phyloP scores from a whole-genome alignment of 2,113 vertebrate genomes.

The Elephantulus edwardii region DNA sequence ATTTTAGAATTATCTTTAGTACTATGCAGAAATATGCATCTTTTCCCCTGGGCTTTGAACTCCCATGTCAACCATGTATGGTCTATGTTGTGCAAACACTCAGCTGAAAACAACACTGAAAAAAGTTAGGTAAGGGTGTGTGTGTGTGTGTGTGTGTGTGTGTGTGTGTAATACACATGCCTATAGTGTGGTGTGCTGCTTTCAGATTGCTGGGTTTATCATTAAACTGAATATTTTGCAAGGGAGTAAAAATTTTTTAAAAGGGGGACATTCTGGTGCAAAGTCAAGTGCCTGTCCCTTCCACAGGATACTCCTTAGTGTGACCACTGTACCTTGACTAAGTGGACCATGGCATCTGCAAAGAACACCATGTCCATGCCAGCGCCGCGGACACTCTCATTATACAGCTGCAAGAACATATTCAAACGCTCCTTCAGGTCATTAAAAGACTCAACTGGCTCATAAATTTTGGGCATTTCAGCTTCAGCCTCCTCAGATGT shows the following conservation, averaged over 20 bases:
- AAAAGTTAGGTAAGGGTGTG: slow-evolving; percentile 51
- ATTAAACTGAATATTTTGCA: slow-evolving; percentile 27
- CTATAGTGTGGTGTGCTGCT: slow-evolving; percentile 24
- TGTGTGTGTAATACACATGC: slow-evolving; percentile 40
- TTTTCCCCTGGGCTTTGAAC: slow-evolving; percentile 43
- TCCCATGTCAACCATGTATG: slow-evolving; percentile 29
- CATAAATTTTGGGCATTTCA: slow-evolving; percentile 93
- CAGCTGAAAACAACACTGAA: slow-evolving; percentile 57
- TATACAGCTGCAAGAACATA: slow-evolving; percentile 90
- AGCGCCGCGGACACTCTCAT: slow-evolving; percentile 90
- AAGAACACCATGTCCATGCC: slow-evolving; percentile 98
- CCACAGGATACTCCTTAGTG: accelerated
- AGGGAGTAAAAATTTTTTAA: slow-evolving; percentile 35
- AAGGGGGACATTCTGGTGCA: not conserved
- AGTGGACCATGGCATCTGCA: slow-evolving; percentile 93
- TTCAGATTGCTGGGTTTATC: slow-evolving; percentile 13
- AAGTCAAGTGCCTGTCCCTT: not conserved
- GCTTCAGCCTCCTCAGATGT: slow-evolving; percentile 87
- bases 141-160: not conserved
- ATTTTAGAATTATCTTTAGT: not conserved
- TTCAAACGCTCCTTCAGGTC: slow-evolving; percentile 89
- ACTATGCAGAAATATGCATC: slow-evolving; percentile 13
- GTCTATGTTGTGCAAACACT: not conserved
- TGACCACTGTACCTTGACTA: slow-evolving; percentile 90
- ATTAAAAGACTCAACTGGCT: slow-evolving; percentile 89